Conservation (phyloP, 2,888 invertebrate genomes). For the Ormyrus labotus region DNA sequence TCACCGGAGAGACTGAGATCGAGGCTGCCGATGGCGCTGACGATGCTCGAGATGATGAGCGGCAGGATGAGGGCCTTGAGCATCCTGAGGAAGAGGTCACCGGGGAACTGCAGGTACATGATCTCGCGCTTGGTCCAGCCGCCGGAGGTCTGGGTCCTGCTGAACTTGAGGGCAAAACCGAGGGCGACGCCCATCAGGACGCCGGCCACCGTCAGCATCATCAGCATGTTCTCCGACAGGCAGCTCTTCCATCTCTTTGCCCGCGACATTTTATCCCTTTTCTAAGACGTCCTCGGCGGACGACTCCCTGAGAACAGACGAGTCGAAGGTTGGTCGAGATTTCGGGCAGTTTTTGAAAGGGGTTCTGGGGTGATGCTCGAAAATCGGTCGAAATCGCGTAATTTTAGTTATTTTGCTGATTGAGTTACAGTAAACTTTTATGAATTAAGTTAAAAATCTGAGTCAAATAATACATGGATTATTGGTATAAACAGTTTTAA, state of each 20-base stretch:
- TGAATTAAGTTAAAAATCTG: too few species aligned
- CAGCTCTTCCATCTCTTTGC: slow-evolving; percentile 67
- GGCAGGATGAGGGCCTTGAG: slow-evolving; percentile 86
- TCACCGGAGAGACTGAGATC: slow-evolving; percentile 82
- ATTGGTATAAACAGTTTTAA: too few species aligned
- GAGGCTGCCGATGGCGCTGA: slow-evolving; percentile 83
- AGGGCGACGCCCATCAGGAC: slow-evolving; percentile 78
- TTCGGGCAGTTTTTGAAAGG: too few species aligned
- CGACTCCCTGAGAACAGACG: too few species aligned
- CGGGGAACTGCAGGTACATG: slow-evolving; percentile 83
- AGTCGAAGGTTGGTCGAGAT: too few species aligned
- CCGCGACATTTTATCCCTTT: slow-evolving; percentile 61
- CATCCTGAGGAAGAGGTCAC: slow-evolving; percentile 85
- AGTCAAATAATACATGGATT: too few species aligned
- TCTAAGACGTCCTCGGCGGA: not conserved
- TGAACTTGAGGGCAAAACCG: slow-evolving; percentile 76
- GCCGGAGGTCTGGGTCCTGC: slow-evolving; percentile 61
- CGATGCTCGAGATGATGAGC: slow-evolving; percentile 82
- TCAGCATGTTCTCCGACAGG: slow-evolving; percentile 76
- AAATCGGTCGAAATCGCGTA: too few species aligned
- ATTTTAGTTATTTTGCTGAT: too few species aligned
- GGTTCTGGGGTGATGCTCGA: too few species aligned
- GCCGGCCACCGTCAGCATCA: slow-evolving; percentile 79
- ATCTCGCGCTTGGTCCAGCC: slow-evolving; percentile 79
- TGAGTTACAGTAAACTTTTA: too few species aligned